Conservation (phyloP, 2,797 vertebrate genomes). For the Karalla daura region DNA sequence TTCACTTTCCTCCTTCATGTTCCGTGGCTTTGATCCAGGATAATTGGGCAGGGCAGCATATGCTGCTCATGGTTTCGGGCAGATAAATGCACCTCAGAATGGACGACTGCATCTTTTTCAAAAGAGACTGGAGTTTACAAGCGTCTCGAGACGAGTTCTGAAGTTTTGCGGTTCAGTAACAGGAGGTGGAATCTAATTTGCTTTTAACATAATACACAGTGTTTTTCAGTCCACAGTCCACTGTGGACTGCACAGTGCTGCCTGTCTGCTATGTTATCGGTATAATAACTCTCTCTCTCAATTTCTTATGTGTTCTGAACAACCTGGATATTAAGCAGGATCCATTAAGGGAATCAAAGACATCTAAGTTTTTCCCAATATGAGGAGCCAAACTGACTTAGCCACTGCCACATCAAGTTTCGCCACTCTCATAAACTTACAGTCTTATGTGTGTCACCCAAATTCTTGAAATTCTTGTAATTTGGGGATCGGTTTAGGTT, state of each 20-base stretch:
- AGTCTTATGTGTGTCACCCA: slow-evolving; percentile 15
- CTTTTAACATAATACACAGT: too few relatives aligned
- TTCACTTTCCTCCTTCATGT: slow-evolving; percentile 39
- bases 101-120: neutral
- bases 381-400: too few relatives aligned
- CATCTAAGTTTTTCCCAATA: too few relatives aligned
- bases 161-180: neutral
- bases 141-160: neutral
- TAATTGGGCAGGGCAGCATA: slow-evolving; percentile 52
- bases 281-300: too few relatives aligned
- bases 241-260: too few relatives aligned
- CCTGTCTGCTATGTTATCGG: too few relatives aligned
- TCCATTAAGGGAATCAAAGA: too few relatives aligned
- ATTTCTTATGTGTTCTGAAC: too few relatives aligned
- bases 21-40: slow-evolving; percentile 53
- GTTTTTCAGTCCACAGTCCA: too few relatives aligned
- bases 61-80: slow-evolving; percentile 24
- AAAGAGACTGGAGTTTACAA: neutral
- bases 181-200: neutral
- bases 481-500: slow-evolving; percentile 28
- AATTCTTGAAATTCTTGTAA: slow-evolving; percentile 2
- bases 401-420: too few relatives aligned
- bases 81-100: slow-evolving; percentile 22
- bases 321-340: too few relatives aligned
- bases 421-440: neutral